These are phyloP conservation scores for Neopipo cinnamomea DNA, from an alignment of 2,113 vertebrate species.

Conservation along the genomic window DNA sequence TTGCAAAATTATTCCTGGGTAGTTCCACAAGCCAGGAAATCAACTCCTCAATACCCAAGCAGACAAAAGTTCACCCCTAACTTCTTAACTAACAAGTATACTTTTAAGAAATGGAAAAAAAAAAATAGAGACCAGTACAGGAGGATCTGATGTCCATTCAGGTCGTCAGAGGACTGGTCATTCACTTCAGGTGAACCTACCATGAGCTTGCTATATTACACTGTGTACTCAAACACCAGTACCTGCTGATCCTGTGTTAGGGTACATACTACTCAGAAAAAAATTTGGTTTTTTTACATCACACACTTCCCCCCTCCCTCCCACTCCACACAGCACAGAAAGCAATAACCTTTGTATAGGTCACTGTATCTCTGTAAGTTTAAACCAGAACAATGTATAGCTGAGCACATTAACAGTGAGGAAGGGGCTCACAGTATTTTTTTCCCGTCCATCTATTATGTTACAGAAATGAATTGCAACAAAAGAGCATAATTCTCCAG, in stretches of 20 bases:
- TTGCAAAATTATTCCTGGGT: background rate
- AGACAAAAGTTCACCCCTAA: background rate
- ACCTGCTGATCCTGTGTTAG: background rate
- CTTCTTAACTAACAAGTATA: background rate
- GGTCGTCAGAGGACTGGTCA: background rate
- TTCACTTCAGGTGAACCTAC: background rate
- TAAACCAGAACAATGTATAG: constrained; percentile 12
- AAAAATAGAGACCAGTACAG: background rate
- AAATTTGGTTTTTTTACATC: background rate
- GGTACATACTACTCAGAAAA: background rate
- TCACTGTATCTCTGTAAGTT: background rate
- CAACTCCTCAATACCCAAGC: background rate
- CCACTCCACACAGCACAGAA: background rate
- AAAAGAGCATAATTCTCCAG: background rate
- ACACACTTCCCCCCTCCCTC: background rate
- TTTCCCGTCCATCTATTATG: background rate
- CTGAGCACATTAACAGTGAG: background rate
- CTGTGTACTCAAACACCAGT: background rate
- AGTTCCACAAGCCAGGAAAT: background rate
- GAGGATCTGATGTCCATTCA: background rate
- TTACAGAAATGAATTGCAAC: background rate
- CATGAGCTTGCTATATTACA: background rate
- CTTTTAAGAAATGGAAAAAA: background rate
- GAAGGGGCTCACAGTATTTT: background rate
- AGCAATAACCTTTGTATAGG: constrained; percentile 37